phyloP scores from a whole-genome alignment of 2,113 vertebrate species.

The Bettongia penicillata region DNA sequence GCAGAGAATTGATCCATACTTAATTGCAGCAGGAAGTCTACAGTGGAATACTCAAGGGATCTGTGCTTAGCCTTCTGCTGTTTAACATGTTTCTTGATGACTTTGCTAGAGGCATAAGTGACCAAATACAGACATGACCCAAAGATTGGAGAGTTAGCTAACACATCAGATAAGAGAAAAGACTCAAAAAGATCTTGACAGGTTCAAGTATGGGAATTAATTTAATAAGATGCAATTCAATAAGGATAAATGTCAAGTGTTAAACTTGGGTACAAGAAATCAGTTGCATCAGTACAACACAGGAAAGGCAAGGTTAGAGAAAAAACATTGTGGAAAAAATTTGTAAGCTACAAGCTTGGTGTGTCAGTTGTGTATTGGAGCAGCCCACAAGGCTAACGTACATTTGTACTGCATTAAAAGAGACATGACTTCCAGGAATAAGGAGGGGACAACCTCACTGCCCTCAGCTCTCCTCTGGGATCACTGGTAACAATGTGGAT shows the following conservation, averaged over 20 bases:
- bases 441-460: not conserved
- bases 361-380: not conserved
- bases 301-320: not conserved
- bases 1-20: too few species aligned
- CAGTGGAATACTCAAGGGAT: not conserved
- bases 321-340: not conserved
- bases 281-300: not conserved
- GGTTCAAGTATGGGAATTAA: not conserved
- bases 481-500: not conserved
- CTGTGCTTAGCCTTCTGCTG: not conserved
- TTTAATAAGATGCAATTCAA: not conserved
- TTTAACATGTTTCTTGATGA: not conserved
- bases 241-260: not conserved
- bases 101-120: not conserved
- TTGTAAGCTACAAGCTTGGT: not conserved
- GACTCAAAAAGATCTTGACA: not conserved
- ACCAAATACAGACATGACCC: not conserved
- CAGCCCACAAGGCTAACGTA: not conserved
- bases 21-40: not conserved
- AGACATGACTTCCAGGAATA: not conserved
- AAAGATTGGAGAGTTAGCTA: not conserved
- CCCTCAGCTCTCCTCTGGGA: not conserved
- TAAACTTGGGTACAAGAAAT: not conserved
- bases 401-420: not conserved
- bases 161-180: not conserved